Evolutionary conservation across 1,140 invertebrate species (phyloP).

Genomic region (Scaptomyza hsui): DNA sequence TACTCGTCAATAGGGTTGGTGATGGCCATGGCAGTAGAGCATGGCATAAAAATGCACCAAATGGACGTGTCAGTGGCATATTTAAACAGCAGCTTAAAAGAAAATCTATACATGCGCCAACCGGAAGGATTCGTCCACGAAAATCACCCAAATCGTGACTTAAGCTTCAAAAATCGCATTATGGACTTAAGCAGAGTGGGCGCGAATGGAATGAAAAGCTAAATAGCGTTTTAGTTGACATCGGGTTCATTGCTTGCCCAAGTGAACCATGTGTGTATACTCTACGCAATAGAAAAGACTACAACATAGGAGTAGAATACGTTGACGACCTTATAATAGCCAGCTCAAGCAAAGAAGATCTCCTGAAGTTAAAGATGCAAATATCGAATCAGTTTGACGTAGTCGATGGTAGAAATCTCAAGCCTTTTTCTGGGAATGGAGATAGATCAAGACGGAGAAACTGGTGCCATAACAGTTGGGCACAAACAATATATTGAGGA

Average conservation of each 20-base stretch:
- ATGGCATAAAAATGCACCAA: slow-evolving; percentile 63
- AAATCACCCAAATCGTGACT: slow-evolving; percentile 25
- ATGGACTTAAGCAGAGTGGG: slow-evolving; percentile 9
- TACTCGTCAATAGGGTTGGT: slow-evolving; percentile 73
- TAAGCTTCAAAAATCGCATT: slow-evolving; percentile 9
- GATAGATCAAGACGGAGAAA: slow-evolving; percentile 45
- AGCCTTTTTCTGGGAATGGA: slow-evolving; percentile 69
- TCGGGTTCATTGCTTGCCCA: background rate
- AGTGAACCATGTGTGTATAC: slow-evolving; percentile 1
- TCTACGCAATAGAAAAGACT: background rate
- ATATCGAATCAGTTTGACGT: slow-evolving; percentile 59
- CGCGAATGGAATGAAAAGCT: slow-evolving; percentile 1
- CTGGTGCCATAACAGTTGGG: slow-evolving; percentile 11
- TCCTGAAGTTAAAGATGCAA: slow-evolving; percentile 10
- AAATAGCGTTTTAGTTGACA: background rate
- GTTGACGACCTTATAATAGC: slow-evolving; percentile 5
- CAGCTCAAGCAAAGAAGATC: slow-evolving; percentile 8
- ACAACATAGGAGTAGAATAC: background rate
- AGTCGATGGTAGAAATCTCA: slow-evolving; percentile 19
- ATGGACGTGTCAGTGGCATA: slow-evolving; percentile 84
- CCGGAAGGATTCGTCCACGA: slow-evolving; percentile 64
- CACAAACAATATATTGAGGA: slow-evolving; percentile 29
- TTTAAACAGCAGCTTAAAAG: slow-evolving; percentile 81
- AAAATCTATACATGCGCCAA: too few relatives aligned
- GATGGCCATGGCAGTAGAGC: slow-evolving; percentile 58